Base-by-base conservation (phyloP, 2,113 vertebrate genomes). In the Coregonus clupeaformis region DNA sequence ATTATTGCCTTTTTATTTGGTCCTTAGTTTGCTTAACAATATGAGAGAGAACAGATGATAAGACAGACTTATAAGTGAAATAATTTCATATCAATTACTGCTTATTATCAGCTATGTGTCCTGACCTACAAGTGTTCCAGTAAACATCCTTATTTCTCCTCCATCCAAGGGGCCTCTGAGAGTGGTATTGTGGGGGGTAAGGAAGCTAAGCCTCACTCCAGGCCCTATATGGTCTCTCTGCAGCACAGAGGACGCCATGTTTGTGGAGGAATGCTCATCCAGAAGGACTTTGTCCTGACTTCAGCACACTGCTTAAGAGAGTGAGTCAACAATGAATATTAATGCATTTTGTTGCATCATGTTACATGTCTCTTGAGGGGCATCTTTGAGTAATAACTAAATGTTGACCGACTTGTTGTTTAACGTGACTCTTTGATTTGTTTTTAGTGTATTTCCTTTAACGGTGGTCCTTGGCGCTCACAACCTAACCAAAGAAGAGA, bases 201-300 rank as follows among this genome's bases (percentile, higher is more conserved):
- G 0, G 82, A 24, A 0, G 92, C 62, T 13, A 78, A 0, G 0
- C 90, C 91, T 2, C 92, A 93, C 36, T 93, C 93, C 42, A 64
- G 85, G 65, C 93, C 93, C 63, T 94, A 92, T 83, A 80, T 94
- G 57, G 93, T 78, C 0, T 94, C 85, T 25, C 32, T 85, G 7
- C 85, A 87, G 73, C 3, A 5, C 2, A 11, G 62, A 1, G 29
- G 32, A 27, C 0, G 11, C 11, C 79, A 81, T 70, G 25, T 3
- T 20, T 84, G 82, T 79, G 82, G 82, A 71, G 79, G 82, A 24
- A 67, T 79, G 27, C 79, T 81, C 36, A 78, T 81, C 45, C 68
- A 69, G 32, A 13, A 78, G 6, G 73, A 83, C 68, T 80, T 62
- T 66, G 78, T 83, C 2, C 69, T 80, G 16, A 83, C 78, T 63